Conservation (phyloP, 2,797 vertebrate genomes). For the Enteromius trimaculatus region DNA sequence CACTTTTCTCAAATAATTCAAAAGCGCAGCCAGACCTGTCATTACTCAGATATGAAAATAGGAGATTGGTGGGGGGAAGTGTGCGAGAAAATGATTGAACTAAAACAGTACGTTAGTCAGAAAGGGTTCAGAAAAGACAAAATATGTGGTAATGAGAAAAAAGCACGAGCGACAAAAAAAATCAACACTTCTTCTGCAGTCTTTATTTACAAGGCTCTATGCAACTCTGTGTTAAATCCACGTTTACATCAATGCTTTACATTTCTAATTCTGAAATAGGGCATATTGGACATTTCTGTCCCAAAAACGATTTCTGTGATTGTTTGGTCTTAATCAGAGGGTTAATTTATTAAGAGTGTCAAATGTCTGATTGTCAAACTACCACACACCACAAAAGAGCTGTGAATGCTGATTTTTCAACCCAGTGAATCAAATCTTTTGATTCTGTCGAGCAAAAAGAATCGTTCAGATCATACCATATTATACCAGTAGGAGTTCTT, state of each 20-base stretch:
- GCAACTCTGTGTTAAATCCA: not conserved
- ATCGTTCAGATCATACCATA: not conserved
- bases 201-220: not conserved
- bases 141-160: not conserved
- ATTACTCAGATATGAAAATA: slow-evolving; percentile 22
- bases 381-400: not conserved
- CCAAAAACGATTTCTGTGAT: not conserved
- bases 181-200: not conserved
- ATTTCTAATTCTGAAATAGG: not conserved
- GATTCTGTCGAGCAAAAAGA: not conserved
- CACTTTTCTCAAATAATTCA: slow-evolving; percentile 29
- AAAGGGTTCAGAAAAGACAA: not conserved
- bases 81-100: slow-evolving; percentile 13
- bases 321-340: not conserved
- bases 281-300: not conserved
- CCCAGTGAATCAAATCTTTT: not conserved
- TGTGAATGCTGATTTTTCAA: not conserved
- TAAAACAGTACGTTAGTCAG: slow-evolving; percentile 14
- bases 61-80: not conserved
- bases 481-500: not conserved
- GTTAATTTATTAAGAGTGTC: not conserved
- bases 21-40: slow-evolving; percentile 20
- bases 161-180: not conserved
- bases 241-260: not conserved
- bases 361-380: not conserved